A percentile compares a stretch with the other conserved stretches of the same genome.
Evolutionary conservation across 2,888 invertebrate genomes (phyloP).

Genomic region (Tuta absoluta): DNA sequence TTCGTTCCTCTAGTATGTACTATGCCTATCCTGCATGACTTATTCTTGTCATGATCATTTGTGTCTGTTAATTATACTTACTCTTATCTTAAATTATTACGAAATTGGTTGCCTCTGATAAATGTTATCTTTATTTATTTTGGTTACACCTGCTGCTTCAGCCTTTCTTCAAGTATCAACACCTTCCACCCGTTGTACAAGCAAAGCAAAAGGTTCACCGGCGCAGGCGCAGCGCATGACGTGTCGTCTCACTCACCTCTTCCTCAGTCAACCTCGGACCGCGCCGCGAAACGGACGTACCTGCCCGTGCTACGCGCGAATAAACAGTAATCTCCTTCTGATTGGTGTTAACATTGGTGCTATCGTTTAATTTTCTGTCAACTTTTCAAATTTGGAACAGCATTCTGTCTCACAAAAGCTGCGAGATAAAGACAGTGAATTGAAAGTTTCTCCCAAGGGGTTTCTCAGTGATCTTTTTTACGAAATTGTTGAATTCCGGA

Average conservation of each 20-base stretch:
- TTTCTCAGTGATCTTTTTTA: constrained; percentile 50
- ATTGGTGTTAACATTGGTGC: constrained; percentile 57
- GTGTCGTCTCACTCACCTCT: constrained; percentile 72
- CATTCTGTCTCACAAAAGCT: constrained; percentile 41
- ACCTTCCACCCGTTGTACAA: constrained; percentile 44
- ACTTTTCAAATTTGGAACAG: constrained; percentile 28
- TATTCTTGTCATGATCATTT: too few relatives aligned
- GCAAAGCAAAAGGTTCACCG: constrained; percentile 72
- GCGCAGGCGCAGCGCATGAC: constrained; percentile 73
- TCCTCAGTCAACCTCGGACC: constrained; percentile 71
- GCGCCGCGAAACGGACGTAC: constrained; percentile 50
- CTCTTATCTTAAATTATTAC: too few relatives aligned
- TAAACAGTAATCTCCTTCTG: constrained; percentile 42
- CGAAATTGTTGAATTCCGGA: constrained; percentile 62
- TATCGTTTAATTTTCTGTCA: constrained; percentile 31
- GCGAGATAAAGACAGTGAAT: constrained; percentile 64
- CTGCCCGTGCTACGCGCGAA: neutral
- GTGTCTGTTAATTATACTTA: too few relatives aligned
- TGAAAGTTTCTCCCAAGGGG: constrained; percentile 48
- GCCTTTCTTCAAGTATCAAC: constrained; percentile 54
- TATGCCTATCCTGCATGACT: too few relatives aligned
- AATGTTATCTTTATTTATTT: too few relatives aligned
- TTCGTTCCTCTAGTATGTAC: too few relatives aligned
- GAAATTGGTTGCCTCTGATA: too few relatives aligned
- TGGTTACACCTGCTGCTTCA: neutral